Conservation (phyloP, 2,113 vertebrate species). For the Varanus salvator region DNA sequence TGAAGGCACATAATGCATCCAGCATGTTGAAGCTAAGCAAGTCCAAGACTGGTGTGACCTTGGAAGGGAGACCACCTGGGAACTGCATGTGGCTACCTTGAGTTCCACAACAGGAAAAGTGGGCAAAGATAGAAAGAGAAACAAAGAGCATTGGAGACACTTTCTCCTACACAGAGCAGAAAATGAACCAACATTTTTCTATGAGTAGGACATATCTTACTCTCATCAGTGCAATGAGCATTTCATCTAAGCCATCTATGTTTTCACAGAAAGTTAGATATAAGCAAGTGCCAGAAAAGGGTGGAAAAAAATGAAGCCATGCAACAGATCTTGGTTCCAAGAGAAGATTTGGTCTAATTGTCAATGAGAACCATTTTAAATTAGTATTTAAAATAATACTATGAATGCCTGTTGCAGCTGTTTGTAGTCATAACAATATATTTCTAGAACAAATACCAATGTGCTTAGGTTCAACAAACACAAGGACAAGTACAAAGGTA, state of each 20-base stretch:
- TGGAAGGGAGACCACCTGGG: too few species aligned
- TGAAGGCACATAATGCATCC: too few species aligned
- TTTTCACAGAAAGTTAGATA: neutral
- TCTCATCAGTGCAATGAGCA: neutral
- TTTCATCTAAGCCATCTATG: neutral
- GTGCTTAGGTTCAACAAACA: neutral
- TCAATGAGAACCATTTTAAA: neutral
- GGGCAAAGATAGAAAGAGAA: too few species aligned
- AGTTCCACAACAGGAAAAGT: too few species aligned
- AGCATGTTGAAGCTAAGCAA: too few species aligned
- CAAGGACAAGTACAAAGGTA: neutral
- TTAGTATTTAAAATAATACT: neutral
- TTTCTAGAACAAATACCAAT: neutral
- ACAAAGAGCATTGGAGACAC: too few species aligned
- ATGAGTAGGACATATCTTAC: neutral
- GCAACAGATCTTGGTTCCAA: neutral
- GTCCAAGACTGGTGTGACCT: too few species aligned
- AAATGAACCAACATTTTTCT: neutral
- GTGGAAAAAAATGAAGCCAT: neutral
- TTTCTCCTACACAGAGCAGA: neutral
- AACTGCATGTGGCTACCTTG: too few species aligned
- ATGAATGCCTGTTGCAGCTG: neutral
- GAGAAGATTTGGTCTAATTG: neutral
- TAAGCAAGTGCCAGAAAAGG: neutral
- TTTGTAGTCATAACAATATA: neutral